phyloP scores from a whole-genome alignment of 92 coral and sea anemone genomes.

The Pocillopora meandrina region DNA sequence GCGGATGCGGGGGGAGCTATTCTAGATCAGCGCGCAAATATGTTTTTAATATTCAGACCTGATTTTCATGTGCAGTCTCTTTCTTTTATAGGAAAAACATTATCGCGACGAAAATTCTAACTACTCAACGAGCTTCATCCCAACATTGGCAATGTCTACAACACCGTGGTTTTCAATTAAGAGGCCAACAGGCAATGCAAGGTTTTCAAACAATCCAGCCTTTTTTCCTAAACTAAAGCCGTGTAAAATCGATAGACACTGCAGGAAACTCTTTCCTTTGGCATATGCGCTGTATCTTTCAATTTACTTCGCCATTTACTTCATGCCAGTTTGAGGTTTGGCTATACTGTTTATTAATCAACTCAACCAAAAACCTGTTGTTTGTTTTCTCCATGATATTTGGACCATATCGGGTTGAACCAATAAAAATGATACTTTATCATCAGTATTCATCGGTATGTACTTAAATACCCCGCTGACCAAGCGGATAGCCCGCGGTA shows the following conservation, averaged over 20 bases:
- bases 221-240: not conserved
- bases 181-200: not conserved
- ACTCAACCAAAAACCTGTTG: too few species aligned
- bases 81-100: not conserved
- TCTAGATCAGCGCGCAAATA: too few species aligned
- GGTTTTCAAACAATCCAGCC: not conserved
- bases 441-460: too few species aligned
- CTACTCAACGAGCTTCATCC: not conserved
- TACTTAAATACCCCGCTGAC: too few species aligned
- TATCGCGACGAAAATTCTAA: not conserved
- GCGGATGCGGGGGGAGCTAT: too few species aligned
- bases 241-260: conserved; percentile 4
- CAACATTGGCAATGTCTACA: not conserved
- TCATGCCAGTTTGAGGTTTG: conserved; percentile 3
- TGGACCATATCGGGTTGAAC: too few species aligned
- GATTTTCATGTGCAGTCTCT: too few species aligned
- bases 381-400: too few species aligned
- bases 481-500: too few species aligned
- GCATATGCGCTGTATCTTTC: conserved; percentile 8
- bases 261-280: conserved; percentile 24
- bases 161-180: not conserved
- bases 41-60: not conserved
- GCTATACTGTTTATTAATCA: not conserved
- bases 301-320: conserved; percentile 27
- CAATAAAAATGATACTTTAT: too few species aligned